phyloP scores from a whole-genome alignment of 2,113 vertebrate species.

The Sceloporus tristichus region DNA sequence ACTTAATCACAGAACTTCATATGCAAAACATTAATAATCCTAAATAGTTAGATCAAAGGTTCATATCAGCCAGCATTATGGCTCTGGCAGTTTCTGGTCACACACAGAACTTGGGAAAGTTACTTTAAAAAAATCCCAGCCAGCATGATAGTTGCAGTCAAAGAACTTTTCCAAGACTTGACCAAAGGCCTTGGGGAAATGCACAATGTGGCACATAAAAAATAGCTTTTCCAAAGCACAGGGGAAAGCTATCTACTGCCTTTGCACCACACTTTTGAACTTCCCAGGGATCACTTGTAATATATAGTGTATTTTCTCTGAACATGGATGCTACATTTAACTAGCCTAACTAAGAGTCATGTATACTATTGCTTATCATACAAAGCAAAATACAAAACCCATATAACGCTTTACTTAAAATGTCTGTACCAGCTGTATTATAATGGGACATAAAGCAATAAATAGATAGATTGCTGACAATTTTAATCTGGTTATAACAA shows the following conservation, averaged over 20 bases:
- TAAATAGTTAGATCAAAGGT: neutral
- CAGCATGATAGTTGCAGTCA: too few relatives aligned
- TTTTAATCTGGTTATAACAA: conserved; percentile 34
- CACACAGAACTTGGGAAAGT: too few relatives aligned
- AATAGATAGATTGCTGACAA: fast-evolving
- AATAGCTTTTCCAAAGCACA: neutral
- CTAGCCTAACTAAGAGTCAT: neutral
- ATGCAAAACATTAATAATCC: neutral
- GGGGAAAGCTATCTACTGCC: neutral
- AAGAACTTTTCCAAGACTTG: neutral
- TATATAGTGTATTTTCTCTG: neutral
- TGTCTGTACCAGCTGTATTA: fast-evolving
- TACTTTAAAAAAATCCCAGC: too few relatives aligned
- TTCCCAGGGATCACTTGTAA: neutral
- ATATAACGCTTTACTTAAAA: neutral
- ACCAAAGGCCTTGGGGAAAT: neutral
- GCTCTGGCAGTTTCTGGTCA: too few relatives aligned
- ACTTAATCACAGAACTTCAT: neutral
- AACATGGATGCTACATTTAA: neutral
- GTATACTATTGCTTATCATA: neutral
- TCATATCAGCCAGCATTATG: neutral
- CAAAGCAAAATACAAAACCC: neutral
- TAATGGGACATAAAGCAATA: conserved; percentile 21
- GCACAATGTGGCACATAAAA: neutral
- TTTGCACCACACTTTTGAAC: neutral